Evolutionary conservation across 2,888 invertebrate genomes (phyloP), one percentile per base, ranked within the genome.

Genomic region (Pseudococcus longispinus): DNA sequence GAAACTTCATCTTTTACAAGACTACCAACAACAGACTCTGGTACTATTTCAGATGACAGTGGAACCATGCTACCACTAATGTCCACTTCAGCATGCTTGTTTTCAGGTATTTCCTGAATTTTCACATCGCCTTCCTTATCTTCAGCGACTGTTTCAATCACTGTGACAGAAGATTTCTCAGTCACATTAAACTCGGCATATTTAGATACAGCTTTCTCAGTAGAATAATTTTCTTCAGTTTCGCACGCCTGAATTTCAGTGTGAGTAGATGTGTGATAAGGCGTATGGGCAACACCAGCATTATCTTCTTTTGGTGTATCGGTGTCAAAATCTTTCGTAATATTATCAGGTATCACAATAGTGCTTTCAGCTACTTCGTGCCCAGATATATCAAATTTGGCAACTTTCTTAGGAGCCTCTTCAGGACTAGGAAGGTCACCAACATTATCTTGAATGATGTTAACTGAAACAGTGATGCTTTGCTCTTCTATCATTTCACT

Each of bases 1-100:
- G 95, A 90, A 37, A 94, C 91, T 90, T 94, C 94, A 26, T 93
- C 91, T 88, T 92, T 92, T 11, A 95, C 89, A 26, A 91, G 92
- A 51, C 92, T 90, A 89, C 93, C 93, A 18, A 95, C 95, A 82
- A 91, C 90, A 29, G 91, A 82, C 88, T 89, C 74, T 87, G 89
- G 60, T 20, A 82, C 74, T 13, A 85, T n/a, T 88, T 89, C 89
- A 46, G 89, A 18, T n/a, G 80, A 46, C 0, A 55, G 3, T 37
- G 86, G 74, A 0, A 86, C 77, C 20, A 29, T 46, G 11, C 44
- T 51, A 5, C 32, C 77, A 20, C 29, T 29, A 4, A 86, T 20
- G 11, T 86, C 55, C 5, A 86, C n/a, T 32, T 1, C 55, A 15
- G 86, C 86, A 20, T 80, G 55, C 20, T 80, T 86, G 20, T 74